Evolutionary conservation across 53 echinoderm and acorn worm genomes (phyloP), one percentile per base, ranked within the genome.

Genomic region (Paelopatides confundens): DNA sequence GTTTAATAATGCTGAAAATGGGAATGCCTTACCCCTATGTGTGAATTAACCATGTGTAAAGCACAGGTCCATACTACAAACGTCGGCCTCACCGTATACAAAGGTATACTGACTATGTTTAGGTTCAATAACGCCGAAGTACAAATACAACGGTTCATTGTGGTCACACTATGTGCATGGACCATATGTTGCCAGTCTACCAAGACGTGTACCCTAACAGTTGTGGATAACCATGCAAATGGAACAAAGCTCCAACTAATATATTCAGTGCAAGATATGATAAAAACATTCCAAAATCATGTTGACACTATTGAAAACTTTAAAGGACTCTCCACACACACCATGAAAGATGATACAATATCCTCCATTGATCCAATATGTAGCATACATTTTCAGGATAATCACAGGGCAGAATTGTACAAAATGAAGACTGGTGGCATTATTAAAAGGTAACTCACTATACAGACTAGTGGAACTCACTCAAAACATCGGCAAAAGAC

Each of bases 21-120:
- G 87, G 3, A 94, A 89, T 65, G 89, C 89, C 24, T 31, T 94
- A 10, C 92, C 92, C 0, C 34, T 93, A 2, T 78, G 93, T 93
- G 90, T 63, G 54, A 69, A 33, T 5, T 30, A 5, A 17, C 52
- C 37, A 3, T 4, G 39, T 46, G 40, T 26, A 69, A 23, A 50
- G 43, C 69, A 24, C 48, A 40, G 8, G 17, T 53, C 2, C 28
- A 30, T 4, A 63, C 82, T 2, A 28, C 71, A 1, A 51, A 62
- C 13, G 82, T 66, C 17, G 70, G 46, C 18, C 86, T 90, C n/a
- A 47, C 89, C n/a, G n/a, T n/a, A n/a, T n/a, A n/a, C n/a, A n/a
- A n/a, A n/a, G n/a, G n/a, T n/a, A n/a, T n/a, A n/a, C n/a, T n/a
- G n/a, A n/a, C n/a, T n/a, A n/a, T n/a, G n/a, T n/a, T n/a, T n/a